Conservation (phyloP, 2,888 invertebrate species). For the Hecatera dysodea region DNA sequence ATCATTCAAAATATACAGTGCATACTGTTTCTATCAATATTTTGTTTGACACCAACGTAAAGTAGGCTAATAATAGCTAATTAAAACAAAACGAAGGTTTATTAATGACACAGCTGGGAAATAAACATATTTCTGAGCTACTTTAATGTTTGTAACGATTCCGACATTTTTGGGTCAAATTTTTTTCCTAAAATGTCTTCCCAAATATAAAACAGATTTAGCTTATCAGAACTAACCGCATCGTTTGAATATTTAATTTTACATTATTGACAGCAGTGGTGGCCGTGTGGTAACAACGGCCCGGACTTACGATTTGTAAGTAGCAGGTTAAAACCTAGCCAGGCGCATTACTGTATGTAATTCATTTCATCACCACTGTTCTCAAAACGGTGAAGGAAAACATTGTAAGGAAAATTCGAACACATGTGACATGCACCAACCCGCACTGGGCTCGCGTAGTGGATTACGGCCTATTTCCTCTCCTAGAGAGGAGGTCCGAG, state of each 20-base stretch:
- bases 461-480: too few species aligned
- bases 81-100: constrained; percentile 6
- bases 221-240: background rate
- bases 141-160: constrained; percentile 18
- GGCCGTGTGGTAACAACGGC: too few species aligned
- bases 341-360: too few species aligned
- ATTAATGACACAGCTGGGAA: background rate
- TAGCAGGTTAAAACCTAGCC: too few species aligned
- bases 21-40: background rate
- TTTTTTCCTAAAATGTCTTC: constrained; percentile 22
- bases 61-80: background rate
- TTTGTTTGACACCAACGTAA: background rate
- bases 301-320: too few species aligned
- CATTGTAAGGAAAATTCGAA: too few species aligned
- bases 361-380: too few species aligned
- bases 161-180: constrained; percentile 19
- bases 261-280: constrained; percentile 19
- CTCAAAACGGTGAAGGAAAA: too few species aligned
- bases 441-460: too few species aligned
- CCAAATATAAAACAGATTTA: constrained; percentile 6
- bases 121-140: background rate
- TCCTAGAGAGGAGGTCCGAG: too few species aligned
- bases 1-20: background rate
- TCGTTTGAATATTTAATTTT: constrained; percentile 37
- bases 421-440: too few species aligned